Base-by-base conservation (phyloP, 2,113 vertebrate species). In the Hippocampus zosterae region DNA sequence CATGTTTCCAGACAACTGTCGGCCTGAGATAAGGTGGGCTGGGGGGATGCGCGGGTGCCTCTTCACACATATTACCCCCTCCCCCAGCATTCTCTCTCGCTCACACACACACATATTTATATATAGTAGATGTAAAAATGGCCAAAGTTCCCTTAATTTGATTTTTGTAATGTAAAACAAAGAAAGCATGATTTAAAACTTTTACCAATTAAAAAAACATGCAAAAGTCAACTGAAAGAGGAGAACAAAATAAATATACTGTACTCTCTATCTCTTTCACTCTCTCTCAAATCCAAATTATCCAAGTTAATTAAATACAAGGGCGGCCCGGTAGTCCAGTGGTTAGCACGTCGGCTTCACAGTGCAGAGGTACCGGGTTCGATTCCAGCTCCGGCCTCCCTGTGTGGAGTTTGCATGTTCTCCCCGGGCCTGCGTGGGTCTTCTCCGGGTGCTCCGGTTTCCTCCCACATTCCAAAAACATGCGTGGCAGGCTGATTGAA, bases 1-100 rank as follows among this genome's bases (percentile, higher is more conserved):
- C 95, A 91, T 95, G 94, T 97, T 97, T 96, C 96, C 95, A 94
- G 94, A 96, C 96, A 96, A 98, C 95, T 98, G 96, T 96, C 94
- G 94, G 94, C 93, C 89, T 87, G 94, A 95, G 96, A 98, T 97
- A 98, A 98, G 95, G 90, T 86, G 88, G 90, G 88, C 87, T 85
- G 85, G 92, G 65, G 68, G 72, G 59, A 16, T 50, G 70, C 27
- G 68, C 68, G 69, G 78, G 53, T 44, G 62, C 16, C 67, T 78
- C 71, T 57, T 65, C 79, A 55, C 90, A 74, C 88, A 91, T 68
- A 84, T 86, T 89, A 88, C 88, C 91, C 7, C 72, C 65, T 19
- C 70, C 63, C 42, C 23, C 63, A 41, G 25, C 23, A 13, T 44
- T 65, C 63, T 46, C 42, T 25, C 42, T 27, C 15, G 1, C 62